Conservation (phyloP, 2,888 invertebrate genomes). For the Meloe dianella region DNA sequence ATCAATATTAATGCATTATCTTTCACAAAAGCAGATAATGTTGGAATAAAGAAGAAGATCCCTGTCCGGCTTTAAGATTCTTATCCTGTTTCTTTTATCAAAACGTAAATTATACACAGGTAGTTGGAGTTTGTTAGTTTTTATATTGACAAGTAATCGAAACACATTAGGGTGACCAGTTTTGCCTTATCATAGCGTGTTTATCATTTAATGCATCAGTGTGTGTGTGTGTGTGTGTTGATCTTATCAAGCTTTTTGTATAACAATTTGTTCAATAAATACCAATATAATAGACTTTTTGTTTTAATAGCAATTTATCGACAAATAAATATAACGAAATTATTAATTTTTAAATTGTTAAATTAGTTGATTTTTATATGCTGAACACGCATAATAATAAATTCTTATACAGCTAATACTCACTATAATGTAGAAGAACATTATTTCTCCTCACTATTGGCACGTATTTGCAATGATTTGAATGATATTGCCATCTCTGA, state of each 20-base stretch:
- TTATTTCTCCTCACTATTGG: not conserved
- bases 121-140: not conserved
- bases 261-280: not conserved
- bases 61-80: constrained; percentile 5
- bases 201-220: constrained; percentile 4
- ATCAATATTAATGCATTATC: constrained; percentile 56
- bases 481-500: not conserved
- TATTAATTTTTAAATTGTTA: not conserved
- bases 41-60: not conserved
- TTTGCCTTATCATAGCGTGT: not conserved
- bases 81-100: not conserved
- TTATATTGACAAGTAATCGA: not conserved
- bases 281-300: not conserved
- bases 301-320: too few species aligned
- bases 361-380: not conserved
- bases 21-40: constrained; percentile 12
- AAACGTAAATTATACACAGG: not conserved
- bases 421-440: too few species aligned
- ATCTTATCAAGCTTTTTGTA: not conserved
- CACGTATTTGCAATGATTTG: not conserved
- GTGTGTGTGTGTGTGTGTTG: not conserved
- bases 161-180: not conserved
- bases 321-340: too few species aligned
- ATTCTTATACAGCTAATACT: not conserved
- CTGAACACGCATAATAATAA: not conserved